Percentiles rank a stretch among this genome's conserved stretches.
Conservation (phyloP, 2,113 vertebrate genomes). For the Poeciliopsis occidentalis region DNA sequence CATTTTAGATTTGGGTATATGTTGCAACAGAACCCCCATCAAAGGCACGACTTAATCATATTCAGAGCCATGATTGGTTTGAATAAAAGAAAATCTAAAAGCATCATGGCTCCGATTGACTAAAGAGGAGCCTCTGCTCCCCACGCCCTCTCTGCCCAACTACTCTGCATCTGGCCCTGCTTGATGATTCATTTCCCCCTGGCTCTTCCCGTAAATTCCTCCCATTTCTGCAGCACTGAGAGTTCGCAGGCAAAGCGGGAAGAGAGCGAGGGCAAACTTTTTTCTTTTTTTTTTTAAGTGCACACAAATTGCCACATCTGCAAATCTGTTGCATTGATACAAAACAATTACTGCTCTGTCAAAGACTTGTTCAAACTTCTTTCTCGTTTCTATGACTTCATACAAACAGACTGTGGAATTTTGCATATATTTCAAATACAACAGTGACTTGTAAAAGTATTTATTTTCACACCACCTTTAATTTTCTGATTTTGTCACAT, state of each 20-base stretch:
- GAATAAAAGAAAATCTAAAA: slow-evolving; percentile 11
- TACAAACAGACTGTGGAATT: background rate
- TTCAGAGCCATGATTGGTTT: slow-evolving; percentile 13
- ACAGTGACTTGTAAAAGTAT: too few relatives aligned
- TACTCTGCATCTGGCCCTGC: slow-evolving; percentile 24
- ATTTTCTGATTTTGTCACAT: too few relatives aligned
- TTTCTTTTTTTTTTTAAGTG: background rate
- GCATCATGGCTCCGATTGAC: slow-evolving; percentile 37
- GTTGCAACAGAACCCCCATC: background rate
- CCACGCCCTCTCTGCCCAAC: slow-evolving; percentile 45
- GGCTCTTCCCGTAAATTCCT: slow-evolving; percentile 56
- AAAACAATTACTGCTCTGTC: background rate
- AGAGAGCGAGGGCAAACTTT: slow-evolving; percentile 11
- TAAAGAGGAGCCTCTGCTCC: slow-evolving; percentile 40
- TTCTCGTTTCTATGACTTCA: background rate
- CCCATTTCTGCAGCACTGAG: slow-evolving; percentile 35
- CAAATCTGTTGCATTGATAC: slow-evolving; percentile 32
- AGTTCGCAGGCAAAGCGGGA: slow-evolving; percentile 31
- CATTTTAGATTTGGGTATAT: background rate
- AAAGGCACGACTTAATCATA: background rate
- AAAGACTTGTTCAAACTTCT: background rate
- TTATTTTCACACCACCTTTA: too few relatives aligned
- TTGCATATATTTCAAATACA: background rate
- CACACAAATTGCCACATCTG: slow-evolving; percentile 11
- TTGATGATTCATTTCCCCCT: slow-evolving; percentile 69